Evolutionary conservation across 2,888 invertebrate genomes (phyloP).

Genomic region (Drosophila prostipennis): DNA sequence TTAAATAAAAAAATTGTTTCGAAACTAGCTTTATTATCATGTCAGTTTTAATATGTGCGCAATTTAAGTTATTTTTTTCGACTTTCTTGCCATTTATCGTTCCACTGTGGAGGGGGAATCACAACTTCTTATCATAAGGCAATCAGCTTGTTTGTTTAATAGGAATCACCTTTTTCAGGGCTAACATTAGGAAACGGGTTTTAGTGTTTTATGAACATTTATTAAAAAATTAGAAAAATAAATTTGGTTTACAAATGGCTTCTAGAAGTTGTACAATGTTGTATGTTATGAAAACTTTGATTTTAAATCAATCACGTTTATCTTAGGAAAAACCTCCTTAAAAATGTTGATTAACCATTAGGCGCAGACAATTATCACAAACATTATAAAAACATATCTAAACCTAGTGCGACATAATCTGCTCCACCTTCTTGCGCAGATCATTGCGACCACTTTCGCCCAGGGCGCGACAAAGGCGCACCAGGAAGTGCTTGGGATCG

Average conservation of each 20-base stretch:
- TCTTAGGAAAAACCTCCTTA: no score
- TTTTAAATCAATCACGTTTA: no score
- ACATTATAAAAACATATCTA: neutral
- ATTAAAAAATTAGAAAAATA: neutral
- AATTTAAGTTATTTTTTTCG: neutral
- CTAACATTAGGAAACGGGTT: neutral
- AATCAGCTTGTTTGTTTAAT: neutral
- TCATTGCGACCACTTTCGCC: constrained; percentile 74
- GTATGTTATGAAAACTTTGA: no score
- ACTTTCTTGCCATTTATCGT: neutral
- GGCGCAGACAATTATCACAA: neutral
- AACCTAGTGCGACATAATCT: constrained; percentile 63
- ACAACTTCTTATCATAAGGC: neutral
- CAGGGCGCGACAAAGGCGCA: constrained; percentile 68
- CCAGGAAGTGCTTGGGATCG: constrained; percentile 56
- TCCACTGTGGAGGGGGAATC: neutral
- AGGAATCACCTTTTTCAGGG: neutral
- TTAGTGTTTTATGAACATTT: neutral
- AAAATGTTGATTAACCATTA: no score
- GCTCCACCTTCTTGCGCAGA: constrained; percentile 66
- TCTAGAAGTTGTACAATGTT: neutral
- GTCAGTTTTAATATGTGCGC: no score
- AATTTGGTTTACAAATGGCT: neutral
- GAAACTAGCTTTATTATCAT: no score
- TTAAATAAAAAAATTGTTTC: neutral